Evolutionary conservation across 2,888 invertebrate species (phyloP).

Genomic region (Hemaris fuciformis): DNA sequence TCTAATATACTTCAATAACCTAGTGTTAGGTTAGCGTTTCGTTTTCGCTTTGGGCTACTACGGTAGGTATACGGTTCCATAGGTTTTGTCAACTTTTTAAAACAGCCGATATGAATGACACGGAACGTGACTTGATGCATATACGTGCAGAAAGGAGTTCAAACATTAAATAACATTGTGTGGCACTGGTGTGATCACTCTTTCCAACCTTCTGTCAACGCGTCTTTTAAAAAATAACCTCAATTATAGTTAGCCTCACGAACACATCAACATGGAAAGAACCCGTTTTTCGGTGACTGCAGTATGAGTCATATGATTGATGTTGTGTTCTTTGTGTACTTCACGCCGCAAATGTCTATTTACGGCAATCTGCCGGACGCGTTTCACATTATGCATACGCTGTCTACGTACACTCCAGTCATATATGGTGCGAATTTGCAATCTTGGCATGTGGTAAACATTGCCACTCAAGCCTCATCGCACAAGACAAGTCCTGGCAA

Average conservation of each 20-base stretch:
- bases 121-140: too few species aligned
- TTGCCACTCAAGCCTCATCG: not conserved
- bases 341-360: slow-evolving; percentile 21
- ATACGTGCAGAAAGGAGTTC: too few species aligned
- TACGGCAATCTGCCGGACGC: slow-evolving; percentile 24
- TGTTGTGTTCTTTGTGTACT: slow-evolving; percentile 27
- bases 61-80: too few species aligned
- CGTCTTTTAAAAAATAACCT: too few species aligned
- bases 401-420: slow-evolving; percentile 13
- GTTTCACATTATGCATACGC: slow-evolving; percentile 20
- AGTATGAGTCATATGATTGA: slow-evolving; percentile 16
- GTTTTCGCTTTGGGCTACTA: too few species aligned
- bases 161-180: too few species aligned
- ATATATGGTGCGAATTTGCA: not conserved
- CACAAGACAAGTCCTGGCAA: not conserved
- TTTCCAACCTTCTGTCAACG: too few species aligned
- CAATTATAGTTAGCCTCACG: not conserved
- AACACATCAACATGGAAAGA: not conserved
- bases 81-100: too few species aligned
- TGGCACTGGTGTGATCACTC: too few species aligned
- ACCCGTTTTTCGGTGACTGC: not conserved
- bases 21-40: too few species aligned
- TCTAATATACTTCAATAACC: too few species aligned
- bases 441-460: slow-evolving; percentile 18
- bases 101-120: too few species aligned